These are phyloP conservation scores for Clistopyga incitator DNA, from an alignment of 2,888 invertebrate species.

Conservation along the genomic window DNA sequence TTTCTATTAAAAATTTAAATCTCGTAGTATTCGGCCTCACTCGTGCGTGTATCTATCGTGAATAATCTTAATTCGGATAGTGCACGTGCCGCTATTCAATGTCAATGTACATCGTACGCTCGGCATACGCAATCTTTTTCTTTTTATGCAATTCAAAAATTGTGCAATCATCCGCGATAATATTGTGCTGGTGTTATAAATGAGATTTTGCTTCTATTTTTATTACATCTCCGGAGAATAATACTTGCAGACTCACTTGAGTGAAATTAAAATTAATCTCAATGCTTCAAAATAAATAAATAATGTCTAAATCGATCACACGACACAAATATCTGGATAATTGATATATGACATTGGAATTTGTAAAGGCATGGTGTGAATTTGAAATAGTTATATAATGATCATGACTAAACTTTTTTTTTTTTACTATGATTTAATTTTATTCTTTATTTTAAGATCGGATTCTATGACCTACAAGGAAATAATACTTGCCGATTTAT, in stretches of 20 bases:
- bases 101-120: not conserved
- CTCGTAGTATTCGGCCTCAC: not conserved
- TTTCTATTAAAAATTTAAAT: conserved; percentile 10
- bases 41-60: not conserved
- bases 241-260: not conserved
- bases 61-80: conserved; percentile 3
- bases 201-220: not conserved
- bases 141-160: not conserved
- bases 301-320: not conserved
- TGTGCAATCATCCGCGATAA: not conserved
- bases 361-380: no score
- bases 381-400: no score
- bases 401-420: no score
- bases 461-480: not conserved
- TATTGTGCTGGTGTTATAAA: not conserved
- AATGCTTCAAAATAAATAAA: not conserved
- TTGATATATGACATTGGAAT: no score
- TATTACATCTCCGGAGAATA: not conserved
- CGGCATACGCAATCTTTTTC: not conserved
- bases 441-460: not conserved
- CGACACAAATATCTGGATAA: no score
- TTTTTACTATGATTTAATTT: not conserved
- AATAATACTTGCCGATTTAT: not conserved
- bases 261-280: not conserved
- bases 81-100: conserved; percentile 10